Evolutionary conservation across 30 jellyfish, hydroid and myxozoan species (phyloP), one percentile per base, ranked within the genome.

Genomic region (Cassiopea xamachana): DNA sequence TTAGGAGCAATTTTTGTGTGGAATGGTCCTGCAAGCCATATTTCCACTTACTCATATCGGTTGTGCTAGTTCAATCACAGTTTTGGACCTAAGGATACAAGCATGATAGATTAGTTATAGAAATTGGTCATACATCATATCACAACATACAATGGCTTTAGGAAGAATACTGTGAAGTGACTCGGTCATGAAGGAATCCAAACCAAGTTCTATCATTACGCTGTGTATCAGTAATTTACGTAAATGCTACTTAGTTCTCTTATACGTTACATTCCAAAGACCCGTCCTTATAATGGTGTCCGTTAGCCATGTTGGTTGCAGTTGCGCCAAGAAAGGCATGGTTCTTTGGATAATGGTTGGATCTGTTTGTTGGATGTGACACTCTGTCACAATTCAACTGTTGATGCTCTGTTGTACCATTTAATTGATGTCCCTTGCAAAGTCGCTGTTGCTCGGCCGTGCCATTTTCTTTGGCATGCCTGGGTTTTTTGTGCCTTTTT

Each of bases 211-310:
- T 51, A 9, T 9, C 64, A 2, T 51, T 51, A 51, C 64, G 64
- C 64, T 51, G 43, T 62, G 14, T 27, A 62, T 59, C 59, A 59
- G 47, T 43, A 15, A 3, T 43, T 45, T n/a, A 78, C n/a, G 1
- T 74, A 48, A 67, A 14, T 79, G 62, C 62, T 62, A 13, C 72
- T 48, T 55, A 5, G 45, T 14, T 7, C 51, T 60, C 51, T 50
- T 68, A 68, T 5, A 82, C 90, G 19, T 81, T 82, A 70, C 90
- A 67, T 14, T 68, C 82, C 46, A 68, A 9, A 1, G 83, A 82
- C 1, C 90, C 75, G 17, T 82, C 51, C 49, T 60, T 64, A 17
- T 12, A 15, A 12, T 69, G 82, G 69, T 3, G 84, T 49, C 87
- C 87, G 48, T 78, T 78, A 3, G 48, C 55, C 2, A 4, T 45